A percentile compares a stretch with the other conserved stretches of the same genome.
phyloP scores from a whole-genome alignment of 1,140 invertebrate species.

The Ceratina japonica region DNA sequence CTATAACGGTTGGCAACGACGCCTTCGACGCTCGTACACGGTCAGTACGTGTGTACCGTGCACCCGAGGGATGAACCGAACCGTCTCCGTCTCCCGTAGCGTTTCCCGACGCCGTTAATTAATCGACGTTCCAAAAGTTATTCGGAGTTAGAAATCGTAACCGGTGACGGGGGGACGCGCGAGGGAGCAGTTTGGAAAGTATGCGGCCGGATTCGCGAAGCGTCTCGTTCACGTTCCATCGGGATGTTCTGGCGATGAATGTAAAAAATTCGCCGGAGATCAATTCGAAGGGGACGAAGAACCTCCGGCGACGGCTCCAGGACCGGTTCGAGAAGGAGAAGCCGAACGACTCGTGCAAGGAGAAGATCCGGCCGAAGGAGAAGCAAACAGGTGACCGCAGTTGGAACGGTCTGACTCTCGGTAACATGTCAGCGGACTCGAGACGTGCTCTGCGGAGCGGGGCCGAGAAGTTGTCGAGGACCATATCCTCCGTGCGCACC shows the following conservation, averaged over 20 bases:
- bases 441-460: slow-evolving; percentile 78
- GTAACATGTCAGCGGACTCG: slow-evolving; percentile 76
- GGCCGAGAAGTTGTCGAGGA: slow-evolving; percentile 81
- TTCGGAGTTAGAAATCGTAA: not conserved
- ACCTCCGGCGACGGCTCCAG: slow-evolving; percentile 73
- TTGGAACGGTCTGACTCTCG: slow-evolving; percentile 75
- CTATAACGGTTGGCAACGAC: slow-evolving; percentile 37
- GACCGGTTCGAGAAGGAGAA: slow-evolving; percentile 77
- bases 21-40: slow-evolving; percentile 14
- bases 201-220: slow-evolving; percentile 78
- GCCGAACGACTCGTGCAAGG: slow-evolving; percentile 42
- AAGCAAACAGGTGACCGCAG: slow-evolving; percentile 62
- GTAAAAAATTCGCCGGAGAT: slow-evolving; percentile 59
- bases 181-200: slow-evolving; percentile 22
- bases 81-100: not conserved
- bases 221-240: slow-evolving; percentile 77
- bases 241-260: slow-evolving; percentile 63
- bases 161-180: not conserved
- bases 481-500: slow-evolving; percentile 81
- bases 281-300: slow-evolving; percentile 53
- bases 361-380: slow-evolving; percentile 47
- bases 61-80: slow-evolving; percentile 12
- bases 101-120: not conserved
- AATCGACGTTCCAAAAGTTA: not conserved
- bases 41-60: not conserved